These are phyloP conservation scores for Drosophila parthenogenetica DNA, from an alignment of 2,888 invertebrate species.

Conservation along the genomic window DNA sequence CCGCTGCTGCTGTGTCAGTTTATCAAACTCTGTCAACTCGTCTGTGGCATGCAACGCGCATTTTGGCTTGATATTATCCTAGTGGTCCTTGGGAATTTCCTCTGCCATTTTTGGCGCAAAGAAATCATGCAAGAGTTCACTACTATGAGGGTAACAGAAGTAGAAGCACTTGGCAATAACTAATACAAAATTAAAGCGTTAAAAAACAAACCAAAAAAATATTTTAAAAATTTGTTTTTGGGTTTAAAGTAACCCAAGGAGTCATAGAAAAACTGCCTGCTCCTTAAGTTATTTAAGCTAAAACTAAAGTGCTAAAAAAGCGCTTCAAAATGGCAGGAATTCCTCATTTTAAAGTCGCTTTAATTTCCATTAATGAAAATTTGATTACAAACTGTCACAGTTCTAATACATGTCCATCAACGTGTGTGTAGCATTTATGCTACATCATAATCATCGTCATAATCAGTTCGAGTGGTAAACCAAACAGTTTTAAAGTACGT, in stretches of 20 bases:
- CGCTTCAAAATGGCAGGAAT: too few species aligned
- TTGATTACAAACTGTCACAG: conserved; percentile 45
- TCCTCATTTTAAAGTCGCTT: too few species aligned
- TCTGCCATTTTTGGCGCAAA: background rate
- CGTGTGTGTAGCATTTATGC: conserved; percentile 1
- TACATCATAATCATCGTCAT: conserved; percentile 26
- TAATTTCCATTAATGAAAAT: too few species aligned
- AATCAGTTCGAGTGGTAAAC: background rate
- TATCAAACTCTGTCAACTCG: conserved; percentile 39
- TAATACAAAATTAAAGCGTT: background rate
- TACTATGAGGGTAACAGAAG: background rate
- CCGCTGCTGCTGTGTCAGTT: conserved; percentile 33
- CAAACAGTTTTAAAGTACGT: conserved; percentile 26
- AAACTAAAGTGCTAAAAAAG: too few species aligned
- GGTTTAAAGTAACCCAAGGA: too few species aligned
- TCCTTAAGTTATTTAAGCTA: too few species aligned
- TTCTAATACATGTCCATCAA: background rate
- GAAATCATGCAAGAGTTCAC: background rate
- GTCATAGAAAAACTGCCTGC: too few species aligned
- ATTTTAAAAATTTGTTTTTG: too few species aligned
- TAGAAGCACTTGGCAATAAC: background rate
- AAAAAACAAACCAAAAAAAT: too few species aligned
- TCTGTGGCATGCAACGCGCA: conserved; percentile 12
- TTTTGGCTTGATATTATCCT: background rate
- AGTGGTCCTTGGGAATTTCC: background rate